A percentile compares a stretch with the other conserved stretches of the same genome.
Conservation (phyloP, 2,113 vertebrate genomes). For the Rhodinocichla rosea region DNA sequence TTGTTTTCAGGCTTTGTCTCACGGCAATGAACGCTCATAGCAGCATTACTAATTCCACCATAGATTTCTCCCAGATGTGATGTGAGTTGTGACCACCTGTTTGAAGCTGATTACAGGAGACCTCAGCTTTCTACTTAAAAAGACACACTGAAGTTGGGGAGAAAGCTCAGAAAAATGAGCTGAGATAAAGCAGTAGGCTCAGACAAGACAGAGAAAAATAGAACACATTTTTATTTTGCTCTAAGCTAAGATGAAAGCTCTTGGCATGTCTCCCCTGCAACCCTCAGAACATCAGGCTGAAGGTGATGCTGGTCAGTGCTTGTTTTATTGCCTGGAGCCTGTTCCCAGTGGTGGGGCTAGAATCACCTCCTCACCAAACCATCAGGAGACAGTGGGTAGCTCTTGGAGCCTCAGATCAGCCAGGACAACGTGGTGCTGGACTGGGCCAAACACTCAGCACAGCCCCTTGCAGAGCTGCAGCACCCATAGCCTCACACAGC, state of each 20-base stretch:
- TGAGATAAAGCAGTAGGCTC: not conserved
- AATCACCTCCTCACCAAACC: not conserved
- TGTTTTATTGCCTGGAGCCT: not conserved
- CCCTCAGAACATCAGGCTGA: not conserved
- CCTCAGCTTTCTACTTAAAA: not conserved
- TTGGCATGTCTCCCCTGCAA: fast-evolving
- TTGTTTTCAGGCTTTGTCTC: not conserved
- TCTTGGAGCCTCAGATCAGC: not conserved
- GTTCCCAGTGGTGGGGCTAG: not conserved
- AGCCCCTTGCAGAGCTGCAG: not conserved
- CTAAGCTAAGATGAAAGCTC: not conserved
- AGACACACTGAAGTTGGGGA: not conserved
- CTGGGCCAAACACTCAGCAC: not conserved
- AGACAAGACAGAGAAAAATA: not conserved
- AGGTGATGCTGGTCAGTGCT: not conserved
- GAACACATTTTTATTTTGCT: not conserved
- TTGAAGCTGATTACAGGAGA: not conserved
- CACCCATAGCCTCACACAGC: not conserved
- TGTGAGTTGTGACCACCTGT: not conserved
- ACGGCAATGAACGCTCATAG: not conserved
- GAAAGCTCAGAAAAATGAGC: not conserved
- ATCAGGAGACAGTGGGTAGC: not conserved
- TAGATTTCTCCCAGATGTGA: not conserved
- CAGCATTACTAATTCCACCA: not conserved
- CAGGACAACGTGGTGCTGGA: fast-evolving